Conservation (phyloP, 2,888 invertebrate genomes). For the Eupithecia tripunctaria region DNA sequence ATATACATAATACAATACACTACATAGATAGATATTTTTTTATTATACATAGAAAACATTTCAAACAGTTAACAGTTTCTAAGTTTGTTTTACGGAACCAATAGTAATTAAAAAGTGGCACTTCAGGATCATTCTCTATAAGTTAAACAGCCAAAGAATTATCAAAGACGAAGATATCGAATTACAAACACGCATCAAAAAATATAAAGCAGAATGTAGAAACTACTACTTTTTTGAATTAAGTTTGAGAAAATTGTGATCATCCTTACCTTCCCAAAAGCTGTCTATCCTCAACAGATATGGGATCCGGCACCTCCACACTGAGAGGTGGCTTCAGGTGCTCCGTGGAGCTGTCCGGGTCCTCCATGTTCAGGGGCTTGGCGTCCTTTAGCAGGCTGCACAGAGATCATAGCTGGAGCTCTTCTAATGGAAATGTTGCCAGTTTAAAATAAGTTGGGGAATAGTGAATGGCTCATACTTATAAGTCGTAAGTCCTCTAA, state of each 20-base stretch:
- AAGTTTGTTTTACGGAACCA: too few relatives aligned
- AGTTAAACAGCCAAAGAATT: not conserved
- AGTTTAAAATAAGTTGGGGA: not conserved
- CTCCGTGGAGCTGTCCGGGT: slow-evolving; percentile 74
- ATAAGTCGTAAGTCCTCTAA: too few relatives aligned
- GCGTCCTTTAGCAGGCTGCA: slow-evolving; percentile 95
- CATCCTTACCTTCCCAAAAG: slow-evolving; percentile 87
- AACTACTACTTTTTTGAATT: not conserved
- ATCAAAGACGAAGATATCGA: not conserved
- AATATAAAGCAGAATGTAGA: not conserved
- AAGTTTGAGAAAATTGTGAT: not conserved
- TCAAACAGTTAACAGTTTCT: too few relatives aligned
- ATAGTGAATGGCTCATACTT: not conserved
- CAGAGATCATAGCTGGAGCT: slow-evolving; percentile 11
- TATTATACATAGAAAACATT: too few relatives aligned
- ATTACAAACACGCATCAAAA: not conserved
- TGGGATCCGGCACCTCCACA: slow-evolving; percentile 84
- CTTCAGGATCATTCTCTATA: not conserved
- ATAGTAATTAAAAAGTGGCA: too few relatives aligned
- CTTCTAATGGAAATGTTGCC: not conserved
- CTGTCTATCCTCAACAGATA: slow-evolving; percentile 93
- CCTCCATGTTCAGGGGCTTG: slow-evolving; percentile 90
- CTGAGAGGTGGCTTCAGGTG: slow-evolving; percentile 73
- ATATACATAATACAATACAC: too few relatives aligned
- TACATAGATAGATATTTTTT: too few relatives aligned